Evolutionary conservation across 2,888 invertebrate species (phyloP), one percentile per base, ranked within the genome.

Genomic region (Philonicus albiceps): DNA sequence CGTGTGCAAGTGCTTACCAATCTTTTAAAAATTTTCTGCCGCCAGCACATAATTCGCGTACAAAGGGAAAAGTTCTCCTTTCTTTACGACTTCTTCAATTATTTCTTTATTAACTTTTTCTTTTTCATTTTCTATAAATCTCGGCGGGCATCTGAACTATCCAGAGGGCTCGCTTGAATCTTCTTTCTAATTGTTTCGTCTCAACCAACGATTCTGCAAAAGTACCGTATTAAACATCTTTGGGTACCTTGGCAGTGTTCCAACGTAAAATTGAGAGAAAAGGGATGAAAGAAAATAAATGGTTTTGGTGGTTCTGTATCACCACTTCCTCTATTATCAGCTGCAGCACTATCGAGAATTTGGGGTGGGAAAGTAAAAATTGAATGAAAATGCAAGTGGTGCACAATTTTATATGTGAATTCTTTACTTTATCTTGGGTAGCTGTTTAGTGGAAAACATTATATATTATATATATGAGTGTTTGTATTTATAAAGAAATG

Each of bases 231-330:
- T 37, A 64, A 64, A 83, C 22, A 55, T 34, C 64, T 19, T 83
- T 64, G 30, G 64, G n/a, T 83, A 31, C 64, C 81, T 83, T 83
- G 81, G 81, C 55, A 83, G 37, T 34, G 19, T 64, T 83, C 81
- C 64, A 83, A 64, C 13, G 34, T 64, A n/a, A 22, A 64, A 53
- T 53, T 30, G 30, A 34, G 30, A 11, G 76, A 22, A 27, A n/a
- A 27, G n/a, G 49, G 27, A 13, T 78, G 11, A 64, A 64, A 76
- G 22, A 76, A 76, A 37, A 37, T 76, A 4, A 34, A 40, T 27
- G 27, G 30, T 8, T 19, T 78, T 22, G 43, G 43, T 40, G 27
- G 43, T 43, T 19, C 64, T 64, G 27, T 22, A 64, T 11, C 22
- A 27, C 22, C 64, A 22, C 64, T 64, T 19, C 64, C 27, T 7